phyloP scores from a whole-genome alignment of 2,113 vertebrate species.

The Bubo scandiacus region DNA sequence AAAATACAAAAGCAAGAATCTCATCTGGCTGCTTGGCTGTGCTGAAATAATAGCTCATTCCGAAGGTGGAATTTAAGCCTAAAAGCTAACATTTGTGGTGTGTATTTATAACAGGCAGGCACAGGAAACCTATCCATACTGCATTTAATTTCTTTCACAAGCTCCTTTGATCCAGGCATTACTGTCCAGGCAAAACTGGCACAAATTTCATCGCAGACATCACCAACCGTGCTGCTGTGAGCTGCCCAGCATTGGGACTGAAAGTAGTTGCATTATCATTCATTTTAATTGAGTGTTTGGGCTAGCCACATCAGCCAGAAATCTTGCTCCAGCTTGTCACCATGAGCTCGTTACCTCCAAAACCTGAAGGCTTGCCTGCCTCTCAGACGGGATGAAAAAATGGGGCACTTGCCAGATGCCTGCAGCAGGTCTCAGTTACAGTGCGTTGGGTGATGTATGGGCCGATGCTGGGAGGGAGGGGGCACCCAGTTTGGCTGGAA shows the following conservation, averaged over 20 bases:
- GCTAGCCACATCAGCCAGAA: background rate
- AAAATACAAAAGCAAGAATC: conserved; percentile 6
- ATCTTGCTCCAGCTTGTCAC: background rate
- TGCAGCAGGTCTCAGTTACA: background rate
- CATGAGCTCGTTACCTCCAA: background rate
- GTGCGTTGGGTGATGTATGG: fast-evolving
- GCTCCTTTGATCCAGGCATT: conserved; percentile 8
- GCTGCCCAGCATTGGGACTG: background rate
- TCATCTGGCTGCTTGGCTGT: background rate
- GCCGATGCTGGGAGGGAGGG: fast-evolving
- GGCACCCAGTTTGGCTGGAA: background rate
- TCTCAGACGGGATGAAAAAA: background rate
- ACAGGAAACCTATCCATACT: background rate
- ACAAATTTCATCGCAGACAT: background rate
- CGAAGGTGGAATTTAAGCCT: conserved; percentile 23
- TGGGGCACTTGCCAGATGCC: background rate
- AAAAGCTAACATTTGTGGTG: conserved; percentile 28
- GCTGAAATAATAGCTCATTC: conserved; percentile 38
- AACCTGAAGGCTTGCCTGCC: background rate
- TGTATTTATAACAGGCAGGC: conserved; percentile 5
- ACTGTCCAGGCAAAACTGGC: conserved; percentile 8
- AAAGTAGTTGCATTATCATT: background rate
- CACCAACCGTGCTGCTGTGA: background rate
- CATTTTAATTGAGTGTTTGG: background rate
- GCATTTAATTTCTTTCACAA: conserved; percentile 17